Evolutionary conservation across 1,140 invertebrate species (phyloP), one percentile per base, ranked within the genome.

Genomic region (Drosophila asahinai): DNA sequence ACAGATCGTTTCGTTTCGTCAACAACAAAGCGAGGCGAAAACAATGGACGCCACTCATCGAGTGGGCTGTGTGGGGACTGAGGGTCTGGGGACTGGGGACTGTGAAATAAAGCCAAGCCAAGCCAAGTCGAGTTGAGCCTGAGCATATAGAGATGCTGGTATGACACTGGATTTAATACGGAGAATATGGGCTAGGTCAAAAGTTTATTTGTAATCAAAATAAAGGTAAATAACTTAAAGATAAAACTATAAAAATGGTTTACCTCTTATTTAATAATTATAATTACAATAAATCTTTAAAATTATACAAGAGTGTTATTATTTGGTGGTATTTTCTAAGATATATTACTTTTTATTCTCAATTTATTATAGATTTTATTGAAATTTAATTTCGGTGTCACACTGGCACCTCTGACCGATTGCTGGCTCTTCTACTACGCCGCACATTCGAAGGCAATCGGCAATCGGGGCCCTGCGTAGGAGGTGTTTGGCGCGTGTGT

Each of bases 401-500:
- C 5, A 27, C 22, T 5, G 30, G 12, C 49, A 40, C 27, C 54
- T 45, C 14, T 9, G 33, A 68, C 64, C 47, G 64, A 71, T 57
- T 66, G 58, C 40, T 19, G 42, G 58, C 63, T 71, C 63, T 71
- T 71, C 49, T 68, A 63, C 67, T 71, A 15, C 67, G 67, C 42
- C 64, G 67, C 64, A 57, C 49, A 63, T 22, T 71, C 19, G 63
- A 68, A 54, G 67, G 67, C 67, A 67, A 54, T 65, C 42, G 15
- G 40, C 42, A 43, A 43, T 57, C 54, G 19, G 63, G 52, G 67
- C 61, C 67, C 67, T 63, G 77, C 81, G 84, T 89, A 89, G 84
- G 84, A 90, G 84, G 84, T 90, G 84, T 90, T 78, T 90, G 84
- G 86, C 84, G 84, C 84, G 84, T 90, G 86, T 89, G 84, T 84